These are phyloP conservation scores for Poeciliopsis presidionis DNA, from an alignment of 2,797 vertebrate species.

Conservation along the genomic window DNA sequence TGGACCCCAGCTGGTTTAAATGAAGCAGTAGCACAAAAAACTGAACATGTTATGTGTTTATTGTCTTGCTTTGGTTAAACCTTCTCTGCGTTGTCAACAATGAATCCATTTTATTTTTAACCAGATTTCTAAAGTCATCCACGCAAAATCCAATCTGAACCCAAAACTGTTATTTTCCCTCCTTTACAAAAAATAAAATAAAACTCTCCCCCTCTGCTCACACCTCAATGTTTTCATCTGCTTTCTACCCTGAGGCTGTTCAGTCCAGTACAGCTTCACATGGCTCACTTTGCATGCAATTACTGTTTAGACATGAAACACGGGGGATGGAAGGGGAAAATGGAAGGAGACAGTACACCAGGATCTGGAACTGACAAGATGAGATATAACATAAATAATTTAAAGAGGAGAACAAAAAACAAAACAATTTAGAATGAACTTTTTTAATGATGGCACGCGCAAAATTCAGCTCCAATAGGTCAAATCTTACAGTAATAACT, in stretches of 20 bases:
- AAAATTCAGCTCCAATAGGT: neutral
- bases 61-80: neutral
- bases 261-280: slow-evolving; percentile 14
- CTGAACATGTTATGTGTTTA: neutral
- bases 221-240: slow-evolving; percentile 13
- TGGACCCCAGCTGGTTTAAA: neutral
- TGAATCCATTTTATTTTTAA: neutral
- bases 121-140: neutral
- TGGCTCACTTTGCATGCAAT: neutral
- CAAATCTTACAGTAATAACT: slow-evolving; percentile 5
- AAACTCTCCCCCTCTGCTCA: neutral
- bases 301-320: slow-evolving; percentile 10
- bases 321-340: slow-evolving; percentile 1
- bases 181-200: neutral
- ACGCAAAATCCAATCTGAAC: neutral
- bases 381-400: neutral
- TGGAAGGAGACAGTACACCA: neutral
- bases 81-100: neutral
- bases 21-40: neutral
- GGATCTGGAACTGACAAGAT: neutral
- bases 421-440: neutral
- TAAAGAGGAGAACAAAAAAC: neutral
- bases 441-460: neutral
- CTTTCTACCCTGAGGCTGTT: slow-evolving; percentile 20
- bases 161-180: slow-evolving; percentile 5